phyloP scores from a whole-genome alignment of 2,888 invertebrate species.

The Diaprepes abbreviatus region DNA sequence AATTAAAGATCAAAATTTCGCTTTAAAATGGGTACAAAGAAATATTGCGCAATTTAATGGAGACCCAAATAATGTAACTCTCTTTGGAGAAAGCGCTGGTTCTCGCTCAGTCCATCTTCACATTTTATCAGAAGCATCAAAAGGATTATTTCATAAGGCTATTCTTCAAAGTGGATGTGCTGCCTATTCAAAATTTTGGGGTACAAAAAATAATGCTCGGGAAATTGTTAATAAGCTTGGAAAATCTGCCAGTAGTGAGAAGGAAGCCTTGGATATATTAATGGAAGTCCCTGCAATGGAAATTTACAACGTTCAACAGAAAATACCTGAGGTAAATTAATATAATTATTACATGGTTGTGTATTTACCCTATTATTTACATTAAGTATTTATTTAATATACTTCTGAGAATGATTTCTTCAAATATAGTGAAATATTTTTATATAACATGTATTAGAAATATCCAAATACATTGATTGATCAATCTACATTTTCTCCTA shows the following conservation, averaged over 20 bases:
- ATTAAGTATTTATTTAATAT: too few species aligned
- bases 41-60: constrained; percentile 69
- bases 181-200: constrained; percentile 51
- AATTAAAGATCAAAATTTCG: constrained; percentile 69
- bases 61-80: constrained; percentile 69
- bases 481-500: too few species aligned
- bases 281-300: constrained; percentile 44
- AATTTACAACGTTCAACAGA: constrained; percentile 46
- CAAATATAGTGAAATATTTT: too few species aligned
- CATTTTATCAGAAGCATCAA: constrained; percentile 36
- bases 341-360: too few species aligned
- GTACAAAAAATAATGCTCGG: constrained; percentile 16
- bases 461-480: too few species aligned
- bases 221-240: constrained; percentile 49
- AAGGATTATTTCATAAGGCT: constrained; percentile 57
- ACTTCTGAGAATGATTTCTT: too few species aligned
- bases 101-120: constrained; percentile 42
- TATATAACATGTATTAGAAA: too few species aligned
- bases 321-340: constrained; percentile 50
- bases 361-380: too few species aligned
- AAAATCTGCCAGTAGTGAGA: constrained; percentile 52
- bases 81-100: constrained; percentile 51
- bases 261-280: constrained; percentile 52
- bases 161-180: constrained; percentile 57
- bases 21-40: constrained; percentile 69